Evolutionary conservation across 2,888 invertebrate genomes (phyloP), one percentile per base, ranked within the genome.

Genomic region (Neoitamus cyanurus): DNA sequence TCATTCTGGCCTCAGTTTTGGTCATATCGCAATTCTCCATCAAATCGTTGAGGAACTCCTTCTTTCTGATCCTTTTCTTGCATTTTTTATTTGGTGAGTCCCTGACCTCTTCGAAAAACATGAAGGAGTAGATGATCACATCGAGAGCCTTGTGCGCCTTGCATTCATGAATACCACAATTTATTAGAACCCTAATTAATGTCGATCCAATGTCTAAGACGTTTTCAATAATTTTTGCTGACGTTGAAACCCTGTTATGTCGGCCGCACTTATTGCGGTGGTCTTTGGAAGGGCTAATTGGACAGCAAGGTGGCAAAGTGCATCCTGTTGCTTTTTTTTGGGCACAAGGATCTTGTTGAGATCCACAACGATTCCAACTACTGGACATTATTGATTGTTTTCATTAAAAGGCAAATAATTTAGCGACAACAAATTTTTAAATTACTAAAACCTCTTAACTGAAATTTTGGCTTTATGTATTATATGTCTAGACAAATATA

Each of bases 101-200:
- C 28, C 0, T 75, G 11, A 42, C 42, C 25, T 75, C 75, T 13
- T 75, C 75, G 20, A 75, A 75, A 34, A 42, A 42, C 20, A 75
- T 75, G 25, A 75, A 75, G 11, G 75, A 75, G 34, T 75, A 75
- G 4, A 75, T 42, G 11, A 75, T 75, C 7, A 75, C 75, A 75
- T 75, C 75, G 25, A 75, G 42, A 9, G 75, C 42, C 13, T 75
- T 37, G 9, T 75, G 75, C 25, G 75, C 42, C 25, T 75, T 75
- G 25, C 6, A 75, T 75, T n/a, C 13, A 13, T 75, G 37, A 42
- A 75, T 75, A 9, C 75, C 75, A 25, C 75, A 75, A 20, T 75
- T 75, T 4, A 20, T 28, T 9, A 75, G 28, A 20, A 75, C 25
- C n/a, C 42, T 25, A 25, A 75, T 28, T 75, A 75, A 3, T 20